phyloP scores from a whole-genome alignment of 37 sponge, comb jelly and placozoan species.

The Spongia lamella region DNA sequence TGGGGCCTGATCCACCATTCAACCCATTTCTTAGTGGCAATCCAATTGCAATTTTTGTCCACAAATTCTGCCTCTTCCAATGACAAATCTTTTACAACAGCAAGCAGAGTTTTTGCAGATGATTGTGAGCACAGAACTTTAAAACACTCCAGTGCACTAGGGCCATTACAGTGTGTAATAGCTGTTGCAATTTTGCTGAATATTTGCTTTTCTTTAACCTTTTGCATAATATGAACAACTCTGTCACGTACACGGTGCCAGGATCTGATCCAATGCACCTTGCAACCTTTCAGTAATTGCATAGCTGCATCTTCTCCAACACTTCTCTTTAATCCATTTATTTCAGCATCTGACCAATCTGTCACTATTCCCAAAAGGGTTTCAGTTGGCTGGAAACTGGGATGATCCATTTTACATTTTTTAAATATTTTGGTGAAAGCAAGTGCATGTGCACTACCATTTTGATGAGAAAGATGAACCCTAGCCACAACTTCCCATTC shows the following conservation, averaged over 20 bases:
- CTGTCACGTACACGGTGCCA: constrained; percentile 26
- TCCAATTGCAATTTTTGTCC: constrained; percentile 10
- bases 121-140: too few relatives aligned
- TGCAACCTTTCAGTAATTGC: constrained; percentile 28
- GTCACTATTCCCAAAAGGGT: constrained; percentile 9
- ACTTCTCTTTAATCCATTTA: constrained; percentile 20
- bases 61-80: constrained; percentile 12
- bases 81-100: too few relatives aligned
- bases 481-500: constrained; percentile 21
- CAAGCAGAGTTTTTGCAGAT: too few relatives aligned
- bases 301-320: constrained; percentile 20
- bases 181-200: constrained; percentile 8
- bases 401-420: background rate
- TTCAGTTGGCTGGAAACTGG: background rate
- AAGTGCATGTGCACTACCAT: constrained; percentile 6
- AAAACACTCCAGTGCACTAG: background rate
- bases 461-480: constrained; percentile 9
- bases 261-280: constrained; percentile 24
- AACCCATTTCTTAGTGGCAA: constrained; percentile 6
- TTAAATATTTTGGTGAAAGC: constrained; percentile 19
- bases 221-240: background rate
- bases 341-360: constrained; percentile 26
- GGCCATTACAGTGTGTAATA: background rate
- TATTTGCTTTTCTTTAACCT: background rate
- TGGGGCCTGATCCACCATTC: constrained; percentile 22